These are phyloP conservation scores for Cataglyphis hispanica DNA, from an alignment of 1,140 invertebrate genomes.

Conservation along the genomic window DNA sequence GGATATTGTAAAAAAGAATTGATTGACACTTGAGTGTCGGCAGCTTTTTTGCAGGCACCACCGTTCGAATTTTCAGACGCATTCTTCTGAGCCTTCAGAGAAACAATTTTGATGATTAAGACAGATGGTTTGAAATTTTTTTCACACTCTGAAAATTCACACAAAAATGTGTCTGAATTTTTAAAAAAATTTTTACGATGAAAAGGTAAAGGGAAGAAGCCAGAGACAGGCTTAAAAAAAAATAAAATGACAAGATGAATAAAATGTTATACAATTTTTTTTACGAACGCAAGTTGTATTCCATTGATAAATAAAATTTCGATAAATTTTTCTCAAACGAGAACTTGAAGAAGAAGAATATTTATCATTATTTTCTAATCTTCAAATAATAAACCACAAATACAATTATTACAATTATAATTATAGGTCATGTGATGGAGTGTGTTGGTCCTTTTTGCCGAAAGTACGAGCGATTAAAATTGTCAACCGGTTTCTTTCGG, in stretches of 20 bases:
- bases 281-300: not conserved
- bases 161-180: no score
- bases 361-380: no score
- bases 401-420: not conserved
- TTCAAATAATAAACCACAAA: not conserved
- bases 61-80: no score
- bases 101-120: no score
- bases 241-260: not conserved
- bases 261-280: not conserved
- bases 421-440: not conserved
- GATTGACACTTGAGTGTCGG: no score
- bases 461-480: slow-evolving; percentile 56
- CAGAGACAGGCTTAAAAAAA: not conserved
- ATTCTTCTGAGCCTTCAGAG: no score
- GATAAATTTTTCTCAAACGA: not conserved
- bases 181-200: no score
- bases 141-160: no score
- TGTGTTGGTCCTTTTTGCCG: slow-evolving; percentile 8
- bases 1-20: not conserved
- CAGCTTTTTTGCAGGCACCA: no score
- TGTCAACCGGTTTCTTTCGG: slow-evolving; percentile 71
- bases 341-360: no score
- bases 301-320: not conserved
- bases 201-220: no score
- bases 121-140: no score